A percentile compares a stretch with the other conserved stretches of the same genome.
Evolutionary conservation across 1,140 invertebrate species (phyloP).

Genomic region (Leptoteleia sp.): DNA sequence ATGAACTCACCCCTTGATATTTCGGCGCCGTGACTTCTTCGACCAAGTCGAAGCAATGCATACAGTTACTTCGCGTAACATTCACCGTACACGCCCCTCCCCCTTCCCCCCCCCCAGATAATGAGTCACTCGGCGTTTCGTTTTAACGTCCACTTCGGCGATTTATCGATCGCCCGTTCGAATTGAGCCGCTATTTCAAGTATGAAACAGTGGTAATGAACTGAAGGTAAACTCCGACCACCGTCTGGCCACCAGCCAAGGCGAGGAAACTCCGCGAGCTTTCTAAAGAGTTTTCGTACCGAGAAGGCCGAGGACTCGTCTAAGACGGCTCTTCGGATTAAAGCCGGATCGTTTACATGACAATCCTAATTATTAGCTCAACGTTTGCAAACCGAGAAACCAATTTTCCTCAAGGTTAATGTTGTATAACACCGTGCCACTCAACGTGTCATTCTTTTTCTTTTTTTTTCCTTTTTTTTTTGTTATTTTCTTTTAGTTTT

Average conservation of each 20-base stretch:
- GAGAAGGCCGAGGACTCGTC: slow-evolving; percentile 43
- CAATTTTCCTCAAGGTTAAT: no score
- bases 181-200: slow-evolving; percentile 28
- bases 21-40: no score
- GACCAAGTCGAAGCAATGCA: no score
- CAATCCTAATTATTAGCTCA: slow-evolving; percentile 44
- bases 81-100: no score
- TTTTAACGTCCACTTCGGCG: no score
- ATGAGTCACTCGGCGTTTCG: slow-evolving; percentile 41
- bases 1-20: no score
- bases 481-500: no score
- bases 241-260: slow-evolving; percentile 71
- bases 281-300: slow-evolving; percentile 52
- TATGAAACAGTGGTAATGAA: slow-evolving; percentile 76
- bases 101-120: not conserved
- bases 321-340: slow-evolving; percentile 35
- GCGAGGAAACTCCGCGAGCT: slow-evolving; percentile 57
- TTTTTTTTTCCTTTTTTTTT: no score
- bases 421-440: no score
- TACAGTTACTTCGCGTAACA: no score
- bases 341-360: slow-evolving; percentile 40
- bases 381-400: not conserved
- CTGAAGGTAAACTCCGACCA: slow-evolving; percentile 71
- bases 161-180: slow-evolving; percentile 17
- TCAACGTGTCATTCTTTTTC: no score